These are phyloP conservation scores for Emmelina monodactyla DNA, from an alignment of 2,888 invertebrate species.

Conservation along the genomic window DNA sequence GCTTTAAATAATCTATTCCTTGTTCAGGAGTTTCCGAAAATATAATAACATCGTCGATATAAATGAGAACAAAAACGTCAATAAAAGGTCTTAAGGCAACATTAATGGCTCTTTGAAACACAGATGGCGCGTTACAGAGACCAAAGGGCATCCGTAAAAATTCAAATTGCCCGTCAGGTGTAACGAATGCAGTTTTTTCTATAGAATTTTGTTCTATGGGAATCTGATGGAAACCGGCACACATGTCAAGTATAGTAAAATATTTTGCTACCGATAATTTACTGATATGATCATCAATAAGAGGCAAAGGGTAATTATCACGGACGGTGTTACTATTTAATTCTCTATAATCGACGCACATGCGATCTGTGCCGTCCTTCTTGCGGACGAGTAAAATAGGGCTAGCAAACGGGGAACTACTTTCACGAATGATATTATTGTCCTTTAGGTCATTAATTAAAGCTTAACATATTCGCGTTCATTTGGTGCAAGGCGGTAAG, in stretches of 20 bases:
- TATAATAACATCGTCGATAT: conserved; percentile 1
- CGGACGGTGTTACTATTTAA: conserved; percentile 6
- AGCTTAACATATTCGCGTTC: conserved; percentile 3
- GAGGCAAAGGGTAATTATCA: conserved; percentile 7
- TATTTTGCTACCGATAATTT: conserved; percentile 3
- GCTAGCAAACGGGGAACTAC: too few relatives aligned
- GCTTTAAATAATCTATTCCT: neutral
- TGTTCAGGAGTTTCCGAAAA: neutral
- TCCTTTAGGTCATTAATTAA: neutral
- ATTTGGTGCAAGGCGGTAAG: conserved; percentile 4
- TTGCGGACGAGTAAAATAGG: too few relatives aligned
- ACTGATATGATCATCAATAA: conserved; percentile 3
- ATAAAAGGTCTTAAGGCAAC: neutral
- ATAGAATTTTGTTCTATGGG: neutral
- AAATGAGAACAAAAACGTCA: neutral
- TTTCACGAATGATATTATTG: neutral
- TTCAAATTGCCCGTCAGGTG: too few relatives aligned
- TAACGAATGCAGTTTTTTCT: neutral
- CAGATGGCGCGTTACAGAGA: too few relatives aligned
- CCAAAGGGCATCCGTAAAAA: too few relatives aligned
- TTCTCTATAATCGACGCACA: conserved; percentile 6
- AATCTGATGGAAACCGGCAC: neutral
- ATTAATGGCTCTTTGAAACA: neutral
- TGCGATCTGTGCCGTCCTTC: conserved; percentile 1
- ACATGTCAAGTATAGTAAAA: neutral